Conservation (phyloP, 2,888 invertebrate genomes). For the Drosophila bunnanda region DNA sequence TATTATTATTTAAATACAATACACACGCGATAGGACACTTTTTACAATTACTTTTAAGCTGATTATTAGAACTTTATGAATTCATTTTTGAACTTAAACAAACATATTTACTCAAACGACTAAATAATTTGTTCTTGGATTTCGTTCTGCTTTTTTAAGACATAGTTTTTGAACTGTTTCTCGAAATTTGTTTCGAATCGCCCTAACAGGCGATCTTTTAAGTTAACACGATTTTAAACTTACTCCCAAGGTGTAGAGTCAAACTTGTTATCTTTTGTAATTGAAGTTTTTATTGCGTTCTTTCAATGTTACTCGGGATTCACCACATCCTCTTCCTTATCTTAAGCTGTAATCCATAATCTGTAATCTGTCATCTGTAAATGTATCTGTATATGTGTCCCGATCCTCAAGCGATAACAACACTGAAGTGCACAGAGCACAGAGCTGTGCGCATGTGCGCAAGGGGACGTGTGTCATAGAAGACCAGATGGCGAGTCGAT, state of each 20-base stretch:
- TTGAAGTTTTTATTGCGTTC: conserved; percentile 36
- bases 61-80: too few relatives aligned
- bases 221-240: too few relatives aligned
- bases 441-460: not conserved
- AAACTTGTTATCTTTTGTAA: not conserved
- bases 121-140: too few relatives aligned
- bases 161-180: too few relatives aligned
- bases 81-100: too few relatives aligned
- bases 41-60: too few relatives aligned
- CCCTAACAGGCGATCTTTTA: too few relatives aligned
- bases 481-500: conserved; percentile 19
- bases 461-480: not conserved
- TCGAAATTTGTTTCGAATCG: too few relatives aligned
- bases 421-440: conserved; percentile 1
- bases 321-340: conserved; percentile 25
- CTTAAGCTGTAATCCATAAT: conserved; percentile 14
- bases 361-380: conserved; percentile 3
- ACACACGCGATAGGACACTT: too few relatives aligned
- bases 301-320: conserved; percentile 27
- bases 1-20: too few relatives aligned
- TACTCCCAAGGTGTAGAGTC: not conserved
- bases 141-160: too few relatives aligned
- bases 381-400: conserved; percentile 3
- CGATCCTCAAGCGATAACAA: conserved; percentile 6
- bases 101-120: too few relatives aligned